Conservation (phyloP, 2,888 invertebrate species). For the Coecobrya sp. region DNA sequence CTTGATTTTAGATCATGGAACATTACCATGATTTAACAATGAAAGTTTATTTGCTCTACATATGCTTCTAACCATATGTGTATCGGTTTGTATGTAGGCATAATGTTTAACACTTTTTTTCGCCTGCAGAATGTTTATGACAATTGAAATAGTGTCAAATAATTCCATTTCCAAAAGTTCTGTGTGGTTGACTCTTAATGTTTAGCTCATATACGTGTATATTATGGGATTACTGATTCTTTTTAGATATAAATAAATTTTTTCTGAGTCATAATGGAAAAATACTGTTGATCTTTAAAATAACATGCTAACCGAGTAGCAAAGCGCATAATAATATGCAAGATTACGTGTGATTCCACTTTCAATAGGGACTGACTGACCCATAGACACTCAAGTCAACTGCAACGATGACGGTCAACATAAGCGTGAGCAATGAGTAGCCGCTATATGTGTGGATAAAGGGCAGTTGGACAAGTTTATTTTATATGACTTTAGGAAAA, state of each 20-base stretch:
- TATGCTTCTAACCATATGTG: neutral
- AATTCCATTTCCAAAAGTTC: neutral
- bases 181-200: neutral
- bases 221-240: conserved; percentile 1
- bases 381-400: conserved; percentile 27
- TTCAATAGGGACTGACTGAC: conserved; percentile 45
- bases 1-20: conserved; percentile 5
- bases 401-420: neutral
- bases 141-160: conserved; percentile 58
- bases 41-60: neutral
- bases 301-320: neutral
- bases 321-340: neutral
- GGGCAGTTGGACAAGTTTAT: conserved; percentile 72
- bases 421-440: conserved; percentile 20
- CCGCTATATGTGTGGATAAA: conserved; percentile 64
- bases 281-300: conserved; percentile 45
- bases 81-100: neutral
- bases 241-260: conserved; percentile 26
- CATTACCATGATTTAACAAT: neutral
- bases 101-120: neutral
- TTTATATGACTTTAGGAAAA: conserved; percentile 59
- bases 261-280: conserved; percentile 64
- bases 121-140: neutral
- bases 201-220: neutral
- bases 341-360: neutral